A percentile compares a stretch with the other conserved stretches of the same genome.
These are phyloP conservation scores for Bagarius yarrelli DNA, from an alignment of 2,113 vertebrate species.

Conservation along the genomic window DNA sequence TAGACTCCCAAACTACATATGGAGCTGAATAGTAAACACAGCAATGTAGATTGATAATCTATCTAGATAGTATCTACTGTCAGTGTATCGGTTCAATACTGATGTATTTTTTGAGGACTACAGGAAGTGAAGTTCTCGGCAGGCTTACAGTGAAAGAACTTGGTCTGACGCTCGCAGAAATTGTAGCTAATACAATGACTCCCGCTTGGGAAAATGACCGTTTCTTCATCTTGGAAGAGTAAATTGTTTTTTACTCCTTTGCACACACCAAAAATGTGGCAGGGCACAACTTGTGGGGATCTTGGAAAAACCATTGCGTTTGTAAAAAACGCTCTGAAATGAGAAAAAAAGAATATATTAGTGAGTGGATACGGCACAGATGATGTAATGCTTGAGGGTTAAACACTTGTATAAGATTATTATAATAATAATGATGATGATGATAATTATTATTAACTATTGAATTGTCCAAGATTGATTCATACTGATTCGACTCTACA, in stretches of 20 bases:
- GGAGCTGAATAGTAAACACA: not conserved
- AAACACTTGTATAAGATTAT: not conserved
- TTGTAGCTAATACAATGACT: conserved; percentile 84
- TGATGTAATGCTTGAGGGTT: not conserved
- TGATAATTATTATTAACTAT: too few species aligned
- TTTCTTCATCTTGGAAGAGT: conserved; percentile 82
- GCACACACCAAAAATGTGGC: conserved; percentile 79
- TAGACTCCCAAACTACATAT: not conserved
- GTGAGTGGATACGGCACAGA: not conserved
- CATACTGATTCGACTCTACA: too few species aligned
- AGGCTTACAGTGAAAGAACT: conserved; percentile 81
- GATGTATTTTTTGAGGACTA: not conserved
- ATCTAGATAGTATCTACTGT: not conserved
- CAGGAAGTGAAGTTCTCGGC: not conserved
- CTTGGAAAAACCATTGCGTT: conserved; percentile 24
- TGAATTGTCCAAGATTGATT: too few species aligned
- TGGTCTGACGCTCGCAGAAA: conserved; percentile 77
- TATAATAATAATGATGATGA: not conserved
- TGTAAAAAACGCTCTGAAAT: not conserved
- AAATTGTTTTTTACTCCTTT: conserved; percentile 77
- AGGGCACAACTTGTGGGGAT: conserved; percentile 66
- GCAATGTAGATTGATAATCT: not conserved
- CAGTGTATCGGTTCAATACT: not conserved
- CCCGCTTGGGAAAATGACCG: conserved; percentile 81
- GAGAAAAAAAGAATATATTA: not conserved